A percentile compares a stretch with the other conserved stretches of the same genome.
phyloP scores from a whole-genome alignment of 2,113 vertebrate genomes.

The Notothenia coriiceps region DNA sequence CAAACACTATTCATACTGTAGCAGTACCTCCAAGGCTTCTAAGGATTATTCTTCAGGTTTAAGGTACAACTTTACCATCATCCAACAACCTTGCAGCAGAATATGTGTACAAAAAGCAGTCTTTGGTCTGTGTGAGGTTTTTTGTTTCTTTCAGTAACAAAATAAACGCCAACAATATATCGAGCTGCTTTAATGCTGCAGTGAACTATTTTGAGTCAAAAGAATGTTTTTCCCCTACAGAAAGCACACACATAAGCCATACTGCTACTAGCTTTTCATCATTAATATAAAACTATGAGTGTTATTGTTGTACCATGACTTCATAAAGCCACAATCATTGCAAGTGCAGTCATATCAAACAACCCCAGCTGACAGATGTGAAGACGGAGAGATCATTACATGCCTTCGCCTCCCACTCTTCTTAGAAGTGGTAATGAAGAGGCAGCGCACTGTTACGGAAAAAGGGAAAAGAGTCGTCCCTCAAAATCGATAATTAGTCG shows the following conservation, averaged over 20 bases:
- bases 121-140: background rate
- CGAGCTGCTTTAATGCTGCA: background rate
- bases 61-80: background rate
- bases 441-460: slow-evolving; percentile 19
- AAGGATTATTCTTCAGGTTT: background rate
- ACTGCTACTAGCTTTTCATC: background rate
- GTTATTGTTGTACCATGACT: slow-evolving; percentile 6
- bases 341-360: slow-evolving; percentile 37
- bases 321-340: slow-evolving; percentile 7
- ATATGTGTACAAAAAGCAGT: background rate
- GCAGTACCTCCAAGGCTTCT: background rate
- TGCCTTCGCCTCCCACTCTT: slow-evolving; percentile 35
- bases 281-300: background rate
- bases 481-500: slow-evolving; percentile 30
- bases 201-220: slow-evolving; percentile 3
- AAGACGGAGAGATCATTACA: slow-evolving; percentile 42
- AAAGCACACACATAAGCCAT: background rate
- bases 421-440: slow-evolving; percentile 36
- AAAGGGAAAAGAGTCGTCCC: slow-evolving; percentile 3
- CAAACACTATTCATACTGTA: background rate
- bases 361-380: slow-evolving; percentile 44
- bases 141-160: slow-evolving; percentile 6
- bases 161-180: background rate
- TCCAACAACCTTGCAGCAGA: background rate
- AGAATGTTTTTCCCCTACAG: background rate